Base-by-base conservation (phyloP, 37 sponge, comb jelly and placozoan species). In the Beroe ovata region DNA sequence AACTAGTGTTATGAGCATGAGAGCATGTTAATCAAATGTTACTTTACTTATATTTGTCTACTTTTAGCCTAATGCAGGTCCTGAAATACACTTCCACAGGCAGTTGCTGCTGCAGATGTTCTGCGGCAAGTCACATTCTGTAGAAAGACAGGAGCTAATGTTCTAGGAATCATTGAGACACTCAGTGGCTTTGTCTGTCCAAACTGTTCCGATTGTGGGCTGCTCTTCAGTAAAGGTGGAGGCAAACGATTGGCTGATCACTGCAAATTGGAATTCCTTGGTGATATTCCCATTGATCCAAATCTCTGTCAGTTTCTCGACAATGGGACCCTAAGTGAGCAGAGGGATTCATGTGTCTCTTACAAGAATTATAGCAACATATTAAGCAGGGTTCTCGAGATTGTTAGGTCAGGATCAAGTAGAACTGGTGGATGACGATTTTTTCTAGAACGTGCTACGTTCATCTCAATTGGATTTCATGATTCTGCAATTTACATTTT, bases 101-200 rank as follows among this genome's bases (percentile, higher is more conserved):
- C 72, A 26, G 72, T 90, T 30, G 90, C 90, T 8, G 60, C 72
- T 54, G 72, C 71, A 20, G 90, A 90, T 38, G 90, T 90, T 42
- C 39, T 71, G 25, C 60, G 90, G 26, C 77, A 90, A 32, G 64
- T 90, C n/a, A 69, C 77, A 0, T 90, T 90, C 90, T 90, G 90
- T 38, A 71, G 40, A 21, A 90, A 72, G 38, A 66, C 72, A 22
- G 59, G 60, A 8, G 77, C 72, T 18, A 71, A 71, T 35, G 38
- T 90, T 26, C 58, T 90, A 0, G 90, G 90, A 18, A 59, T 90
- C 58, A 39, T 90, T 8, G 90, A 90, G 60, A 90, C 71, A 32
- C 60, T 90, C 54, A 90, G 90, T 90, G 90, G 90, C 29, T 90
- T 90, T 39, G 72, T 90, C 35, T 90, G 90, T 71, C 90, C 90